Base-by-base conservation (phyloP, 2,888 invertebrate genomes). In the Tetragonula carbonaria region DNA sequence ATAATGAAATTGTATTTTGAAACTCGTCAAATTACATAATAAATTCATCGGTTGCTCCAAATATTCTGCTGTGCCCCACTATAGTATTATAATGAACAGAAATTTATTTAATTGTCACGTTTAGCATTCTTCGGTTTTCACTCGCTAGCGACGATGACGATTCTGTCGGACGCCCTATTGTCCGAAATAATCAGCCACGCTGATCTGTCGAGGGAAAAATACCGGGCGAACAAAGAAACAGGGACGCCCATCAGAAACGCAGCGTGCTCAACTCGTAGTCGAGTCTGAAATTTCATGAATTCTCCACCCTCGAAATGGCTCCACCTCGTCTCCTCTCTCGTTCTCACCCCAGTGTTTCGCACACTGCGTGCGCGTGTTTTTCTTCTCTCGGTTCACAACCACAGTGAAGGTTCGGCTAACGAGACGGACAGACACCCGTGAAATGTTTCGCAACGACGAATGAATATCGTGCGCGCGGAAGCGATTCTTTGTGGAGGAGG, bases 161-260 rank as follows among this genome's bases (percentile, higher is more conserved):
- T 55, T 78, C 23, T 28, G 28, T 38, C 59, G 63, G 53, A 57
- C 51, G 38, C 72, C 28, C 28, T 80, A 71, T 74, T 81, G 80
- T 85, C 81, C 81, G 82, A 86, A 87, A 86, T 89, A 89, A 89
- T 89, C 87, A 89, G 80, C 77, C 55, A 74, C 14, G 4, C 65
- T 50, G 21, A 70, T 8, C 66, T 57, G 38, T 28, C 18, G 59
- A 2, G 50, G 11, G 45, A n/a, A 23, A 33, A 57, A 57, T 16
- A 18, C 68, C 16, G 28, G n/a, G 11, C 11, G 11, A 55, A 77
- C 18, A 65, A 71, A 66, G 51, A 59, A 4, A 16, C 16, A n/a
- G 21, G 1, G 8, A 1, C 4, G 23, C 62, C 16, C 3, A 18
- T 62, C 18, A 18, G n/a, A 33, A 53, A 2, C 8, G 14, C 28